These are phyloP conservation scores for Stigmatopora nigra DNA, from an alignment of 2,113 vertebrate genomes.

Conservation along the genomic window DNA sequence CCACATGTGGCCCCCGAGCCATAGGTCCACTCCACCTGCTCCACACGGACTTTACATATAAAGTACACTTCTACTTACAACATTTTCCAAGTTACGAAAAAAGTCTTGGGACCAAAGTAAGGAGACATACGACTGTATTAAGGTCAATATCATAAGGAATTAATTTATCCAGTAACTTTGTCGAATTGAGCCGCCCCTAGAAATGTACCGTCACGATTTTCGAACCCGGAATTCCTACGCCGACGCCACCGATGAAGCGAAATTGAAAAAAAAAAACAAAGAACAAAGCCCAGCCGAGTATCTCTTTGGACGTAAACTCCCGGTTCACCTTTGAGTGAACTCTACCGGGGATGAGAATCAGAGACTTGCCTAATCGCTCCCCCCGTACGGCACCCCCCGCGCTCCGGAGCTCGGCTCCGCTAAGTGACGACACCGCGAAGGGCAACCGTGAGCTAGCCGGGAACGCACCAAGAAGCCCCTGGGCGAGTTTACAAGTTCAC, in stretches of 20 bases:
- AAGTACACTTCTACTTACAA: too few relatives aligned
- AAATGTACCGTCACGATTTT: neutral
- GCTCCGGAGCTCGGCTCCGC: constrained; percentile 49
- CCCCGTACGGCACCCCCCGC: constrained; percentile 39
- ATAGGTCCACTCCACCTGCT: too few relatives aligned
- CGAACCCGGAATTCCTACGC: constrained; percentile 22
- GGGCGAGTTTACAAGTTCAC: constrained; percentile 75
- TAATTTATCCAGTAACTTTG: neutral
- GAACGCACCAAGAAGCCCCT: constrained; percentile 51
- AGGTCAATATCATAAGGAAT: neutral
- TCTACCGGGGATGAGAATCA: constrained; percentile 65
- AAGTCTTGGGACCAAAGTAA: too few relatives aligned
- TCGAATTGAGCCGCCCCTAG: neutral
- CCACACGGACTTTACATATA: too few relatives aligned
- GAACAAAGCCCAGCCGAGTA: constrained; percentile 53
- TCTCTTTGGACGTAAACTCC: constrained; percentile 54
- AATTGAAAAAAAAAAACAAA: constrained; percentile 5
- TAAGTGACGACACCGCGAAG: constrained; percentile 61
- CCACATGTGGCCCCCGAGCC: too few relatives aligned
- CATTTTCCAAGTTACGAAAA: too few relatives aligned
- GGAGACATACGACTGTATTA: neutral
- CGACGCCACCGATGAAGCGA: constrained; percentile 6
- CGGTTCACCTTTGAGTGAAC: constrained; percentile 68
- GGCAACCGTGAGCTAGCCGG: constrained; percentile 44
- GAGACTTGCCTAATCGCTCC: constrained; percentile 60